Evolutionary conservation across 2,888 invertebrate species (phyloP).

Genomic region (Boloria selene): DNA sequence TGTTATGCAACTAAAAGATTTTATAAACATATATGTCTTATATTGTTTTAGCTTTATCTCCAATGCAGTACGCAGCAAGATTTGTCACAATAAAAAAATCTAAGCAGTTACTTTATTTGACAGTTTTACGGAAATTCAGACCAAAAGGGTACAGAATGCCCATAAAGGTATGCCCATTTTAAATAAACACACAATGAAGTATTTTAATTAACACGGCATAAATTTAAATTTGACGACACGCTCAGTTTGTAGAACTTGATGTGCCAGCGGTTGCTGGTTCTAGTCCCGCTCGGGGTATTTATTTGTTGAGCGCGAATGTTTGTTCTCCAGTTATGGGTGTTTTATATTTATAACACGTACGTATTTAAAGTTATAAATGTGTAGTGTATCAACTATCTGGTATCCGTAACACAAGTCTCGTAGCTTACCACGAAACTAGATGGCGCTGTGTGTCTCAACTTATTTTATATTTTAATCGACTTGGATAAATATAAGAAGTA

Average conservation of each 20-base stretch:
- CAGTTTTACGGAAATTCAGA: slow-evolving; percentile 70
- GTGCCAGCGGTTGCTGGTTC: no score
- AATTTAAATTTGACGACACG: neutral
- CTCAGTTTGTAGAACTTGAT: no score
- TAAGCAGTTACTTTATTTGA: slow-evolving; percentile 73
- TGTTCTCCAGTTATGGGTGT: no score
- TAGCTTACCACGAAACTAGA: no score
- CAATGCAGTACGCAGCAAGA: slow-evolving; percentile 87
- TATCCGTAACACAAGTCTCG: no score
- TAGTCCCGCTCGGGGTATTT: no score
- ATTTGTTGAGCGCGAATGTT: no score
- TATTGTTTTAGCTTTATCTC: slow-evolving; percentile 82
- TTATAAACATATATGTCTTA: neutral
- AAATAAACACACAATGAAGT: neutral
- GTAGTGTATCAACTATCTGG: no score
- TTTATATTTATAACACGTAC: no score
- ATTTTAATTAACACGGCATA: neutral
- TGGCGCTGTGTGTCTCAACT: no score
- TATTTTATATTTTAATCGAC: neutral
- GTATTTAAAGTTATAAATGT: no score
- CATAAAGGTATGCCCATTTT: slow-evolving; percentile 63
- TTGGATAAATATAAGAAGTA: neutral
- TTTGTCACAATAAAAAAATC: slow-evolving; percentile 85
- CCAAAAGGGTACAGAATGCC: slow-evolving; percentile 68
- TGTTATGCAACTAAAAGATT: no score